Base-by-base conservation (phyloP, 2,797 vertebrate genomes). In the Hydrolagus colliei region DNA sequence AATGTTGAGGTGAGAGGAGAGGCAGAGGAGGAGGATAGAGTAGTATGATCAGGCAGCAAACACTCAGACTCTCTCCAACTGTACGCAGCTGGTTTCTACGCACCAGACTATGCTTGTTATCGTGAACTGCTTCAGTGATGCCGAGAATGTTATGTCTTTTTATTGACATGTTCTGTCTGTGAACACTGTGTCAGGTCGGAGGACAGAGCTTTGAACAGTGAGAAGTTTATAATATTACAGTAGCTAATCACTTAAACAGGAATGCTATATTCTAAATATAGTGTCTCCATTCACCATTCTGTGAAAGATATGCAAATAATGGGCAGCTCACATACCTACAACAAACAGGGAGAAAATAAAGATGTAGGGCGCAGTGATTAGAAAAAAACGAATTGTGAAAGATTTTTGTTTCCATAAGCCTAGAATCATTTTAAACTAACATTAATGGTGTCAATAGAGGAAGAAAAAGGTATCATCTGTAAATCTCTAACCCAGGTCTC, bases 101-200 rank as follows among this genome's bases (percentile, higher is more conserved):
- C 18, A 9, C 75, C 3, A 77, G 75, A 77, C 9, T 11, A 77
- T 20, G n/a, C 61, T 77, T 77, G 79, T 67, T 84, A 84, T 71
- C 79, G 71, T 84, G 35, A 82, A 35, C 79, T 71, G 32, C 65
- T 84, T 71, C 41, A 71, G 32, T 71, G 41, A 84, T 84, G 32
- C 13, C 12, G 79, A 84, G 41, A 35, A 84, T 84, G 32, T 84
- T 84, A 68, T 84, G 79, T 84, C 79, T 68, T 84, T 84, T 41
- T 68, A 71, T 84, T 84, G 79, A 84, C 65, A 84, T 84, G 32
- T 52, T 84, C 65, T 71, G 79, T 71, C 79, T 84, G 79, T 68
- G 32, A 20, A 61, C 63, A 68, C 9, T 84, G 65, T 41, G 65
- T 84, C 79, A 84, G 13, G 65, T 71, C 18, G 65, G 79, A 68